Evolutionary conservation across 2,888 invertebrate genomes (phyloP), one percentile per base, ranked within the genome.

Genomic region (Scrobipalpa atriplicella): DNA sequence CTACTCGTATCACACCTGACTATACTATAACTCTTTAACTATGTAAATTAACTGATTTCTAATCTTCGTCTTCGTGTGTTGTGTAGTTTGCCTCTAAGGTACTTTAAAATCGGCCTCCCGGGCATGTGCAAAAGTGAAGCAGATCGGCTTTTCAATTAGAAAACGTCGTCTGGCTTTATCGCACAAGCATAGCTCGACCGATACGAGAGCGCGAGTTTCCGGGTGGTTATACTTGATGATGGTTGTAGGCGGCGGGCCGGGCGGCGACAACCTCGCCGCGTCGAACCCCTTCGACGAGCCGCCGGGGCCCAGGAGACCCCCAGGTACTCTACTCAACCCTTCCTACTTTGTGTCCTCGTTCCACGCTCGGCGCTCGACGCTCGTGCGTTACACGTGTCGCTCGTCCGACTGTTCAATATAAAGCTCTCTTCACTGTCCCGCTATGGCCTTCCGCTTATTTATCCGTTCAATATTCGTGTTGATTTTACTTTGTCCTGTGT

Each of bases 231-330:
- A 21, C 51, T 43, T 64, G 64, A 68, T 66, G 52, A 66, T 68
- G 68, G 88, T 91, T 89, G 87, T 92, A 92, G 92, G 92, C 90
- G 92, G 90, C 81, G 91, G 90, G 85, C 86, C 89, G 76, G 90
- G 89, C 81, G 91, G 88, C 78, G 96, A 96, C 94, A 96, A 96
- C 93, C 95, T 96, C 86, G 96, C 94, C 94, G 96, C 96, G 89
- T 96, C 96, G 89, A 96, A 96, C 94, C 97, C 96, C 78, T 96
- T 97, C 94, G 96, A 96, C 93, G 97, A 96, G 94, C 94, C 94
- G 85, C 94, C 94, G 83, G 91, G 91, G 86, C 92, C 91, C 71
- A 80, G 91, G 78, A 85, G 90, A 87, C 89, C 91, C 86, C 92
- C 90, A 93, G 93, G 91, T 91, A 90, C 89, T 77, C 77, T 82